phyloP scores from a whole-genome alignment of 2,888 invertebrate species.

The Nematopogon swammerdamellus region DNA sequence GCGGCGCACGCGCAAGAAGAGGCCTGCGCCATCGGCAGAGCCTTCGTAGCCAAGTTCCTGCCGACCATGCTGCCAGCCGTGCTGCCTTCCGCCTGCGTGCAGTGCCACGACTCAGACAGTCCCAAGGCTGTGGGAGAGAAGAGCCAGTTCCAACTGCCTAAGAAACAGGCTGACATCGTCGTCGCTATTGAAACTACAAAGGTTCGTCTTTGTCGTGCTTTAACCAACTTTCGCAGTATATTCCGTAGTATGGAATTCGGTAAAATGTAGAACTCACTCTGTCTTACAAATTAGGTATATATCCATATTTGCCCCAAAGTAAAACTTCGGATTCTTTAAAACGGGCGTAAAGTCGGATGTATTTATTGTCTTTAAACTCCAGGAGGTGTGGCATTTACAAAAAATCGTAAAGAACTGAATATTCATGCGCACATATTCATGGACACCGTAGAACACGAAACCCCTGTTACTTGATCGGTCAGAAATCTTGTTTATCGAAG shows the following conservation, averaged over 20 bases:
- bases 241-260: background rate
- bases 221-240: background rate
- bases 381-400: no score
- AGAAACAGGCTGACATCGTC: slow-evolving; percentile 76
- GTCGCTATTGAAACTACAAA: slow-evolving; percentile 66
- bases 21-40: slow-evolving; percentile 65
- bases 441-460: no score
- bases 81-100: slow-evolving; percentile 64
- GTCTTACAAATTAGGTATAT: no score
- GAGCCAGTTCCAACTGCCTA: slow-evolving; percentile 64
- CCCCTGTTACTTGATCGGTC: no score
- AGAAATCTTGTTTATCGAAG: no score
- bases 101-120: slow-evolving; percentile 45
- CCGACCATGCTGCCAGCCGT: slow-evolving; percentile 55
- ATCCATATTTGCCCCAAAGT: no score
- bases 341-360: no score
- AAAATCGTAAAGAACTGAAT: no score
- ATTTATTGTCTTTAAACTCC: no score
- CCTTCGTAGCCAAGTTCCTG: slow-evolving; percentile 64
- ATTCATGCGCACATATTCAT: no score
- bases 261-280: no score
- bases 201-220: slow-evolving; percentile 21
- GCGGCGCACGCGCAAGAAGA: slow-evolving; percentile 40
- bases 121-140: slow-evolving; percentile 52
- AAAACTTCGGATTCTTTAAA: no score